Evolutionary conservation across 2,113 vertebrate species (phyloP), one percentile per base, ranked within the genome.

Genomic region (Falco punctatus): DNA sequence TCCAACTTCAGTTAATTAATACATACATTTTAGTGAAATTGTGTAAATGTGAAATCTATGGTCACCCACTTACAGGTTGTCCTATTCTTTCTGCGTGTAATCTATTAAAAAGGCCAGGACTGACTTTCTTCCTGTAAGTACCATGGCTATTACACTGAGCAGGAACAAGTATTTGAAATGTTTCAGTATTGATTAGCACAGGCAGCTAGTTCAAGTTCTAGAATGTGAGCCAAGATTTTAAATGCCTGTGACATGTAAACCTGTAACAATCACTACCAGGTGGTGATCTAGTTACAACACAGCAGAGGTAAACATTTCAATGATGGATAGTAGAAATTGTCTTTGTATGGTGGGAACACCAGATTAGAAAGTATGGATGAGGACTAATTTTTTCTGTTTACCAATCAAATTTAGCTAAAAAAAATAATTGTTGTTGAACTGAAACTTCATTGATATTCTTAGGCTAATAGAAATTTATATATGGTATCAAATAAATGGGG

Each of bases 1-100:
- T 92, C 13, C 28, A 51, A 35, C 61, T 91, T 81, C 72, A 66
- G 28, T 94, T 93, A 94, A 96, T 64, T 67, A 88, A 89, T 75
- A 54, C 27, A 80, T 94, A 61, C 40, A 81, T 97, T 88, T 78
- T 49, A 87, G 52, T 61, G 70, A 59, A 93, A 90, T 38, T 38
- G 44, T 81, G 5, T 66, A 83, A 88, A 94, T 81, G 48, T 77
- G 54, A 84, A 86, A 85, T 67, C 46, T 75, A 10, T 62, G 42
- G 16, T 81, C 35, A 54, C 26, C 12, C 70, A 55, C 38, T 93
- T 82, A 15, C 1, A 93, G 22, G 49, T 67, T 77, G 44, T 55
- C 15, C 40, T 64, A 21, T 54, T 90, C 66, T 58, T 88, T 52
- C 28, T 65, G 35, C 23, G 55, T 91, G n/a, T 52, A 81, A 88